A percentile compares a stretch with the other conserved stretches of the same genome.
Conservation (phyloP, 2,797 vertebrate species). For the Malurus leucopterus region DNA sequence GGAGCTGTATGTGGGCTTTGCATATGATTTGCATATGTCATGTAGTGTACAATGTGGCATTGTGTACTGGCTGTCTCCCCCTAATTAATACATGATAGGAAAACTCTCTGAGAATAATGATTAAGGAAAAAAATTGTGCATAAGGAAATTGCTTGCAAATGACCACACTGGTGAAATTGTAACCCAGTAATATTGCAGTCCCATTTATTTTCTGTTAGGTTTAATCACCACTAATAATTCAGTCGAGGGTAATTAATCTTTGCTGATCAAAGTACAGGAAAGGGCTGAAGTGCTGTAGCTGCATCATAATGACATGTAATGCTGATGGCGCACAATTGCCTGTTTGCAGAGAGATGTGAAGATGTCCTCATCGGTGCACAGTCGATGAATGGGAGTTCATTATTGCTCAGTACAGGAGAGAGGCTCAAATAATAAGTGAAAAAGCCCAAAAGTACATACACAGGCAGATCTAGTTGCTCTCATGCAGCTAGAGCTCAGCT, state of each 20-base stretch:
- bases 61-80: constrained; percentile 32
- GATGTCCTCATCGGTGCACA: constrained; percentile 16
- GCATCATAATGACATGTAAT: constrained; percentile 53
- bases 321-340: constrained; percentile 48
- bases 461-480: not conserved
- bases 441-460: not conserved
- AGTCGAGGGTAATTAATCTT: constrained; percentile 66
- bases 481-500: not conserved
- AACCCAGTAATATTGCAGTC: constrained; percentile 34
- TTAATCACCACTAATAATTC: constrained; percentile 67
- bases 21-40: constrained; percentile 27
- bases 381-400: constrained; percentile 9
- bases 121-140: constrained; percentile 37
- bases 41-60: constrained; percentile 3
- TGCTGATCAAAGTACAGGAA: constrained; percentile 68
- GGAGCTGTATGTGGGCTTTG: not conserved
- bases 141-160: constrained; percentile 54
- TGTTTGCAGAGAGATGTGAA: constrained; percentile 31
- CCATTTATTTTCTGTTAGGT: constrained; percentile 64
- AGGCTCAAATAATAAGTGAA: not conserved
- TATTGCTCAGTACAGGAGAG: not conserved
- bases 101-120: constrained; percentile 32
- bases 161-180: constrained; percentile 45
- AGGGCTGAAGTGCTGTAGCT: constrained; percentile 17
- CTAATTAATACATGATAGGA: constrained; percentile 57